phyloP scores from a whole-genome alignment of 2,113 vertebrate genomes.

The Oncorhynchus tshawytscha region DNA sequence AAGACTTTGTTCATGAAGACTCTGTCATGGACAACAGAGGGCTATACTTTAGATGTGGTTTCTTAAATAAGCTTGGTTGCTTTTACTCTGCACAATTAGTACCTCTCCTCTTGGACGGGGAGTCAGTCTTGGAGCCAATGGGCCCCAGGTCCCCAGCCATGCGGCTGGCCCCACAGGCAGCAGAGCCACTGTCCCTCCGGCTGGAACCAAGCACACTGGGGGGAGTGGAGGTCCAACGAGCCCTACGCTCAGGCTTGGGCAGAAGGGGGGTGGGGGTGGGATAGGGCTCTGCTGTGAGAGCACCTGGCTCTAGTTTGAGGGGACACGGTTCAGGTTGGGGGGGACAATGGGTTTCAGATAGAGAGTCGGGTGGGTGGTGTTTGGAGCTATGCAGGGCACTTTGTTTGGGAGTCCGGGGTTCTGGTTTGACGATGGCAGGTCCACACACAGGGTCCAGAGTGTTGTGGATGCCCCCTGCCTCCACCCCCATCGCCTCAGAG shows the following conservation, averaged over 20 bases:
- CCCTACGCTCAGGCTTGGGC: slow-evolving; percentile 12
- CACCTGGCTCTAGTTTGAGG: slow-evolving; percentile 1
- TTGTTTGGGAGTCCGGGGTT: slow-evolving; percentile 79
- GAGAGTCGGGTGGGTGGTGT: neutral
- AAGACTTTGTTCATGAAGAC: neutral
- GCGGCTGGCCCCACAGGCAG: slow-evolving; percentile 6
- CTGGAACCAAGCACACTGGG: slow-evolving; percentile 29
- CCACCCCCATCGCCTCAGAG: slow-evolving; percentile 78
- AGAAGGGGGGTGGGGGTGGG: slow-evolving; percentile 7
- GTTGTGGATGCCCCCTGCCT: slow-evolving; percentile 56
- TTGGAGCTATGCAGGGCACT: neutral
- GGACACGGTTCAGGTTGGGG: slow-evolving; percentile 4
- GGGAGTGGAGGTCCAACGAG: slow-evolving; percentile 56
- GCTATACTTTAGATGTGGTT: neutral
- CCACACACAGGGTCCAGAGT: slow-evolving; percentile 62
- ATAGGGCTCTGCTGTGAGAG: slow-evolving; percentile 15
- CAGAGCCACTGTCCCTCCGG: slow-evolving; percentile 29
- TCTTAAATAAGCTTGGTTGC: neutral
- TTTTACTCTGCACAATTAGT: neutral
- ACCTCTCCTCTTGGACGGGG: slow-evolving; percentile 96
- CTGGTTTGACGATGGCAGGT: slow-evolving; percentile 83
- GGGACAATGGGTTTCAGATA: slow-evolving; percentile 2
- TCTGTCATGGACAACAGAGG: neutral
- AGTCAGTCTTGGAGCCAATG: slow-evolving; percentile 77
- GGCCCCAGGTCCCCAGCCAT: slow-evolving; percentile 30